These are phyloP conservation scores for Luehdorfia chinensis DNA, from an alignment of 1,140 invertebrate genomes.

Conservation along the genomic window DNA sequence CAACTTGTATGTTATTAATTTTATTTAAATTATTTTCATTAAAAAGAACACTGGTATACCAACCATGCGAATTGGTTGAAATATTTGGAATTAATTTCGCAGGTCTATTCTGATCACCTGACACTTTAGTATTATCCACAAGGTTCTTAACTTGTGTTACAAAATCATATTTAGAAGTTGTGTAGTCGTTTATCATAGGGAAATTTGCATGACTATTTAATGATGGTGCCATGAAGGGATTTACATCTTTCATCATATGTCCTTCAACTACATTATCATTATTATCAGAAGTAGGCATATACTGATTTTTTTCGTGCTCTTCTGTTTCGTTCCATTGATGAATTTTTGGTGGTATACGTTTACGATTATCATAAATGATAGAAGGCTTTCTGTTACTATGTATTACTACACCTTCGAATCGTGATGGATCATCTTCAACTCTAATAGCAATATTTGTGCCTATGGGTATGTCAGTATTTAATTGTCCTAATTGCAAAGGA, in stretches of 20 bases:
- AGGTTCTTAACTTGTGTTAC: slow-evolving; percentile 4
- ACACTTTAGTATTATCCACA: slow-evolving; percentile 23
- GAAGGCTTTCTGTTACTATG: slow-evolving; percentile 43
- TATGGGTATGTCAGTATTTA: slow-evolving; percentile 71
- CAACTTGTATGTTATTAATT: slow-evolving; percentile 52
- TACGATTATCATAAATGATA: slow-evolving; percentile 34
- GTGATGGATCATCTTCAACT: slow-evolving; percentile 60
- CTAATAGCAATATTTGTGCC: slow-evolving; percentile 73
- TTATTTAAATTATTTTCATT: slow-evolving; percentile 58
- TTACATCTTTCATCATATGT: slow-evolving; percentile 18
- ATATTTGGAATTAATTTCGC: slow-evolving; percentile 50
- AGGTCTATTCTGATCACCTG: slow-evolving; percentile 34
- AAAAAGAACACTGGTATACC: slow-evolving; percentile 60
- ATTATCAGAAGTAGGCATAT: slow-evolving; percentile 18
- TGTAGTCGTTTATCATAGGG: slow-evolving; percentile 62
- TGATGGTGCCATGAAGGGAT: slow-evolving; percentile 30
- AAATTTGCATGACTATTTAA: slow-evolving; percentile 73
- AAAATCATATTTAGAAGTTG: slow-evolving; percentile 11
- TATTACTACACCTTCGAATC: slow-evolving; percentile 48
- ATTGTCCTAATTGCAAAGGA: slow-evolving; percentile 39
- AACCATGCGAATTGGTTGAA: slow-evolving; percentile 66
- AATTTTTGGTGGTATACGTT: slow-evolving; percentile 32
- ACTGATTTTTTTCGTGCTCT: slow-evolving; percentile 16
- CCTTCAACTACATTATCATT: slow-evolving; percentile 29
- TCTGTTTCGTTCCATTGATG: slow-evolving; percentile 54